These are phyloP conservation scores for Chrysotoxum bicinctum DNA, from an alignment of 2,888 invertebrate species.

Conservation along the genomic window DNA sequence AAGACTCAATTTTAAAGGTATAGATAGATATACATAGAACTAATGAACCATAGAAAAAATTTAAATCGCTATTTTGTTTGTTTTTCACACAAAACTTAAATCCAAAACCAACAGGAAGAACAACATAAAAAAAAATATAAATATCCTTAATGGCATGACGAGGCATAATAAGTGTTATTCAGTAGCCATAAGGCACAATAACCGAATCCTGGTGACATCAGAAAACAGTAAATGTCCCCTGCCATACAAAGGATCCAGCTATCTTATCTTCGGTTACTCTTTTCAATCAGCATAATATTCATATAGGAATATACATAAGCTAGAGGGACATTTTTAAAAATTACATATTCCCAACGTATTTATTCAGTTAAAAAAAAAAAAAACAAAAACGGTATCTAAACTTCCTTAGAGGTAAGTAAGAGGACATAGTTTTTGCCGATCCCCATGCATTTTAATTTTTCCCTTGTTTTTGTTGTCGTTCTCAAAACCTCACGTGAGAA, in stretches of 20 bases:
- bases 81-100: conserved; percentile 61
- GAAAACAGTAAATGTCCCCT: conserved; percentile 49
- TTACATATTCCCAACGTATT: conserved; percentile 26
- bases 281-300: conserved; percentile 49
- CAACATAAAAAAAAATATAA: conserved; percentile 26
- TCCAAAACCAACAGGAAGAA: conserved; percentile 62
- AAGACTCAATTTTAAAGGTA: neutral
- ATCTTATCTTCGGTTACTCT: conserved; percentile 58
- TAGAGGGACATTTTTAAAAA: neutral
- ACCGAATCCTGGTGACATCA: conserved; percentile 55
- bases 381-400: conserved; percentile 50
- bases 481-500: conserved; percentile 62
- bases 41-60: conserved; percentile 33
- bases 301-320: neutral
- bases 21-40: conserved; percentile 6
- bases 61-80: conserved; percentile 45
- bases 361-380: conserved; percentile 44
- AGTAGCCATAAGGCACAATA: conserved; percentile 65
- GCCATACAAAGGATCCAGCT: conserved; percentile 20
- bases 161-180: conserved; percentile 60
- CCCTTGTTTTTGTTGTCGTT: conserved; percentile 49
- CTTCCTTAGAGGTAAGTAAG: conserved; percentile 46
- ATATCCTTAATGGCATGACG: conserved; percentile 62
- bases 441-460: conserved; percentile 62
- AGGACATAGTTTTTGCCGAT: conserved; percentile 51